phyloP scores from a whole-genome alignment of 1,140 invertebrate species.

The Diploscapter pachys region DNA sequence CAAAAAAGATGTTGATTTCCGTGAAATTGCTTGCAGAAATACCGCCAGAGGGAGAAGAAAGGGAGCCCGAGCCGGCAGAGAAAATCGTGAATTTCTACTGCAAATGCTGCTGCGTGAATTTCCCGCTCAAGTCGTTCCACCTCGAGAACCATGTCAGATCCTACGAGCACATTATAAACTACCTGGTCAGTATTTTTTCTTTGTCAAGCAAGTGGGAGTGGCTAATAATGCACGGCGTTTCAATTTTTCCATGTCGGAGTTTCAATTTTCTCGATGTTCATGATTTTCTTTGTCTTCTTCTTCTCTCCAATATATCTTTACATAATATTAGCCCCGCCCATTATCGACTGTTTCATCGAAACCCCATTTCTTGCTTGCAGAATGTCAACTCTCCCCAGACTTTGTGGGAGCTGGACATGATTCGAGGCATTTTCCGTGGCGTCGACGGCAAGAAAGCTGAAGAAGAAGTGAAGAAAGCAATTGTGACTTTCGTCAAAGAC shows the following conservation, averaged over 20 bases:
- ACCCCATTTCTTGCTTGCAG: slow-evolving; percentile 2
- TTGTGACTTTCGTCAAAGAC: slow-evolving; percentile 18
- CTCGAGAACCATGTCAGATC: slow-evolving; percentile 18
- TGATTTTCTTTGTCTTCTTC: neutral
- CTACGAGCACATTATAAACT: slow-evolving; percentile 7
- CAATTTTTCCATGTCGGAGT: neutral
- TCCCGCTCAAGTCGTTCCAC: neutral
- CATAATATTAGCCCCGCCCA: neutral
- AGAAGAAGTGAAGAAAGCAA: neutral
- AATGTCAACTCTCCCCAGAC: slow-evolving; percentile 15
- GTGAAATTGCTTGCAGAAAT: too few relatives aligned
- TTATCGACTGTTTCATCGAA: neutral
- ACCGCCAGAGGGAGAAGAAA: too few relatives aligned
- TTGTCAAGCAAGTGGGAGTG: neutral
- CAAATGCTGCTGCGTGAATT: neutral
- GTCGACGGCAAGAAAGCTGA: neutral
- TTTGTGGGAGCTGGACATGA: slow-evolving; percentile 7
- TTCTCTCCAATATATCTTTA: neutral
- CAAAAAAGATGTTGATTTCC: too few relatives aligned
- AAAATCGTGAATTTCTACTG: slow-evolving; percentile 11
- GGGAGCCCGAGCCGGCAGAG: neutral
- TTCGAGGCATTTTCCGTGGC: neutral
- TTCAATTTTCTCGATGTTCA: neutral
- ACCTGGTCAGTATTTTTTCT: slow-evolving; percentile 17
- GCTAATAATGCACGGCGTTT: neutral